These are phyloP conservation scores for Heliconius congener DNA, from an alignment of 1,140 invertebrate genomes.

Conservation along the genomic window DNA sequence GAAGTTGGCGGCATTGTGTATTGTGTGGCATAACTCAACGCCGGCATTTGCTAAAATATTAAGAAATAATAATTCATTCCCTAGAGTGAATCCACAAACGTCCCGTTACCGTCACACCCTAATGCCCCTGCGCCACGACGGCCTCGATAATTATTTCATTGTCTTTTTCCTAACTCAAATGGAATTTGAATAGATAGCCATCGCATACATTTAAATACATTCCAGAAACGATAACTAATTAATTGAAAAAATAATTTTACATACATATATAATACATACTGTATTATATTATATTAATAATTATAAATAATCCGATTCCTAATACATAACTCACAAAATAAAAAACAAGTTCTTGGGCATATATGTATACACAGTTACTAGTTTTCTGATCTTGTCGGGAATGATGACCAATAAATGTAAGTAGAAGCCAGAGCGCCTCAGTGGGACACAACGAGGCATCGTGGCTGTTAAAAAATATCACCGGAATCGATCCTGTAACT, in stretches of 20 bases:
- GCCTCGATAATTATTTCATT: too few relatives aligned
- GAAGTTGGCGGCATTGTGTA: too few relatives aligned
- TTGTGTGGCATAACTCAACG: too few relatives aligned
- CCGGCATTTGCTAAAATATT: too few relatives aligned
- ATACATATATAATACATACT: too few relatives aligned
- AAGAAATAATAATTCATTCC: too few relatives aligned
- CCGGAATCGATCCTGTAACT: conserved; percentile 46
- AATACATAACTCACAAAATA: background rate
- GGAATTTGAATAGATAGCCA: background rate
- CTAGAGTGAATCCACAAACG: too few relatives aligned
- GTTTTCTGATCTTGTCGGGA: background rate
- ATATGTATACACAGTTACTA: background rate
- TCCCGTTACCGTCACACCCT: too few relatives aligned
- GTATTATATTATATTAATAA: too few relatives aligned
- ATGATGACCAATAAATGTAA: conserved; percentile 13
- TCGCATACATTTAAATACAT: too few relatives aligned
- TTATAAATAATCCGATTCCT: background rate
- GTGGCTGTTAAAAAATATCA: conserved; percentile 20
- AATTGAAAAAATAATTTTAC: background rate
- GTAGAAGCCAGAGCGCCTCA: conserved; percentile 22
- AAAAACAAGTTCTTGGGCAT: background rate
- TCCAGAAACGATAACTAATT: background rate
- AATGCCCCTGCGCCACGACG: too few relatives aligned
- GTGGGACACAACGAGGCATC: conserved; percentile 31
- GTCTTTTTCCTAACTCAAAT: too few relatives aligned